These are phyloP conservation scores for Zaprionus capensis DNA, from an alignment of 1,140 invertebrate genomes.

Conservation along the genomic window DNA sequence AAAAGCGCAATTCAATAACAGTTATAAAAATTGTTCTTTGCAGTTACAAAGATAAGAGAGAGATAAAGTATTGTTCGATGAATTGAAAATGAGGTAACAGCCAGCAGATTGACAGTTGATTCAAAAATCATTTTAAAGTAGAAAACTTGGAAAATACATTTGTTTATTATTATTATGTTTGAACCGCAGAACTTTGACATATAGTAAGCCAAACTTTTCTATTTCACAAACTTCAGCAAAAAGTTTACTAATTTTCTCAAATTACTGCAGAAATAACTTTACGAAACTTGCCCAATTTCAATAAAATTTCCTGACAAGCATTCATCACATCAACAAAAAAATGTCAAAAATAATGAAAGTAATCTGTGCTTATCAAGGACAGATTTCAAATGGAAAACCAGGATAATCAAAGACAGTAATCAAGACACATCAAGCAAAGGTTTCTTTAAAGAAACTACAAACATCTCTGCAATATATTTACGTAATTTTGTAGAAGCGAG, in stretches of 20 bases:
- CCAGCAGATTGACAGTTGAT: slow-evolving; percentile 7
- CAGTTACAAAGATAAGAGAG: neutral
- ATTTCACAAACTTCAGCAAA: neutral
- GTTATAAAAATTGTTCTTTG: neutral
- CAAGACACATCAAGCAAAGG: no score
- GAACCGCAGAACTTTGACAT: neutral
- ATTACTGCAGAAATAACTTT: neutral
- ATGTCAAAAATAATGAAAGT: neutral
- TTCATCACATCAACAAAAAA: neutral
- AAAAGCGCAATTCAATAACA: neutral
- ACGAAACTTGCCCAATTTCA: neutral
- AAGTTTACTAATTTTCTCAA: neutral
- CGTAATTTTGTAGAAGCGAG: neutral
- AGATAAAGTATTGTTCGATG: neutral
- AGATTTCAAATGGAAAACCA: neutral
- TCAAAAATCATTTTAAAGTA: slow-evolving; percentile 5
- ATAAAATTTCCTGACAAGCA: neutral
- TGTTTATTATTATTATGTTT: neutral
- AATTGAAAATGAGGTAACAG: neutral
- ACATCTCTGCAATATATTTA: neutral
- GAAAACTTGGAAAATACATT: neutral
- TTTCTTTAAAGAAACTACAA: neutral
- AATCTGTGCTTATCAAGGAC: neutral
- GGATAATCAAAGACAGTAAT: neutral
- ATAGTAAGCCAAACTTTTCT: neutral